Percentiles rank a stretch among this genome's conserved stretches.
Evolutionary conservation across 2,113 vertebrate species (phyloP).

Genomic region (Merops nubicus): DNA sequence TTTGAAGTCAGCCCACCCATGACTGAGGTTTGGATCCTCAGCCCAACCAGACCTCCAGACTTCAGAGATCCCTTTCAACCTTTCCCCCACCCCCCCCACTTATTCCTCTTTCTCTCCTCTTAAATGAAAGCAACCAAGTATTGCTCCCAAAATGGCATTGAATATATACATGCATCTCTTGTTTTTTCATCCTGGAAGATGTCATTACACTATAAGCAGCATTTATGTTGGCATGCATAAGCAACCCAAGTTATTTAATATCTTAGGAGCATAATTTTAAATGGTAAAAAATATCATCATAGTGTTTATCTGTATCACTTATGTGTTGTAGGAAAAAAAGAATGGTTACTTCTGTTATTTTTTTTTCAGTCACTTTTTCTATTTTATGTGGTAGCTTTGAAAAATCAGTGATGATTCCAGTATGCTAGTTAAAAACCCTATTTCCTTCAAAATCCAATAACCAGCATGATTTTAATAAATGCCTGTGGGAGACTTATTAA

Average conservation of each 20-base stretch:
- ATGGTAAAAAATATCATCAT: background rate
- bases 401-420: background rate
- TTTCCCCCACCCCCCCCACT: background rate
- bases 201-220: background rate
- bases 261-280: background rate
- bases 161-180: background rate
- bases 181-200: background rate
- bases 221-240: background rate
- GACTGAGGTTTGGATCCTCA: background rate
- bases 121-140: background rate
- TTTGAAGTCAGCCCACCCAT: background rate
- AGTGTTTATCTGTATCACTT: background rate
- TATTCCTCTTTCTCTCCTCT: background rate
- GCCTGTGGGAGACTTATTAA: background rate
- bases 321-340: background rate
- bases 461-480: slow-evolving; percentile 38
- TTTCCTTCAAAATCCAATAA: slow-evolving; percentile 36
- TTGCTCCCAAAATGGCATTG: background rate
- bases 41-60: background rate
- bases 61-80: background rate
- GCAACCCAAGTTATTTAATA: background rate
- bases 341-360: background rate
- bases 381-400: background rate
- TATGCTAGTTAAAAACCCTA: background rate
- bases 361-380: background rate